These are phyloP conservation scores for Dolichallabes microphthalmus DNA, from an alignment of 2,113 vertebrate species.

Conservation along the genomic window DNA sequence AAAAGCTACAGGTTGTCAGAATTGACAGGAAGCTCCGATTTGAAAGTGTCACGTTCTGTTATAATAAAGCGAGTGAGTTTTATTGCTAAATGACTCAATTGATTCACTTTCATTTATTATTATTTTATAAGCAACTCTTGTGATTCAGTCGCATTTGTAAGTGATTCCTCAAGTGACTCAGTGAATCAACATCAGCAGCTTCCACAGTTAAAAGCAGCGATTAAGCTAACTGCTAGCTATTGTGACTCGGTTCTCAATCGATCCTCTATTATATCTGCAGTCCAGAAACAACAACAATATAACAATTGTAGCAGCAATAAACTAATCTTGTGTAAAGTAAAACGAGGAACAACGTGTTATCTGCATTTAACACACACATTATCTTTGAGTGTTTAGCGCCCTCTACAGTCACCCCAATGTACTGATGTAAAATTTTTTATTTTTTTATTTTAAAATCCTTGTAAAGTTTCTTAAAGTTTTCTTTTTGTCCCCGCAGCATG, in stretches of 20 bases:
- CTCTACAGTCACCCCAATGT: background rate
- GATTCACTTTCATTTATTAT: background rate
- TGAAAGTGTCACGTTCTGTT: background rate
- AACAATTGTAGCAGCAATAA: background rate
- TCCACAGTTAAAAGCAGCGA: background rate
- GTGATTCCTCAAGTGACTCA: background rate
- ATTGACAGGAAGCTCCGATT: background rate
- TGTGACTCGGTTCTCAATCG: background rate
- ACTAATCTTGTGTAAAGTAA: background rate
- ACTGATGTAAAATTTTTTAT: background rate
- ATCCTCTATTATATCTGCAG: no score
- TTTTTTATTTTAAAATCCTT: background rate
- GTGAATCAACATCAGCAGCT: background rate
- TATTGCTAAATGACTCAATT: background rate
- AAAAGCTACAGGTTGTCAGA: background rate
- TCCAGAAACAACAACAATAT: background rate
- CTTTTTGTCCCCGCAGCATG: constrained; percentile 76
- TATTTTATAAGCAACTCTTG: background rate
- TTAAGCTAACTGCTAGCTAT: background rate
- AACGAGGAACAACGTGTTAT: background rate
- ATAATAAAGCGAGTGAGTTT: background rate
- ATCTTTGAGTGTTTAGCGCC: background rate
- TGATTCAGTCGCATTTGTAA: no score
- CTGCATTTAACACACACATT: background rate
- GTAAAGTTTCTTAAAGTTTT: background rate